Base-by-base conservation (phyloP, 2,113 vertebrate species). In the Budorcas taxicolor region DNA sequence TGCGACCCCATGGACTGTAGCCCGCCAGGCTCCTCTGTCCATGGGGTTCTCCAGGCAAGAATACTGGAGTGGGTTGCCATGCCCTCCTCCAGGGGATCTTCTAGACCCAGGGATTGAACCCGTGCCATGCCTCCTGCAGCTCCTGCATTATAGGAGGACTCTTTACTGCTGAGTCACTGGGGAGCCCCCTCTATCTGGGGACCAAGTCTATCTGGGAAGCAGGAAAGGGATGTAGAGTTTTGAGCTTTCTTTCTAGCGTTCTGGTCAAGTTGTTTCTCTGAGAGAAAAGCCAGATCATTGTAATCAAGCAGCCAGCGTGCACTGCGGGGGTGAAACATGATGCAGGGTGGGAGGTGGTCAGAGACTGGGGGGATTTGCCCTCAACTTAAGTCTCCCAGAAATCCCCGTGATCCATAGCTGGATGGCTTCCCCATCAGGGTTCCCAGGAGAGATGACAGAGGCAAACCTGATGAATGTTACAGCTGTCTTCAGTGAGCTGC, bases 221-320 rank as follows among this genome's bases (percentile, higher is more conserved):
- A 86, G 29, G 31, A 64, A 80, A 40, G 7, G 16, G 21, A n/a
- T 13, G 25, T 6, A 50, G 43, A 40, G 16, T 33, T 31, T 11
- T 3, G 47, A 90, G 11, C 9, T n/a, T 87, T 47, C 80, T 93
- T 58, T 33, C 40, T 57, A 60, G 16, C 14, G 1, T 55, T 90
- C 52, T 86, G 43, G 23, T 36, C 53, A 78, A 43, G 62, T 10
- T 80, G 52, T 64, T 84, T 87, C 67, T 90, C 45, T 58, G 14
- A 76, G 17, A 71, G 50, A 53, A 93, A 87, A 91, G 15, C 36
- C 53, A 88, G 52, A 40, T 4, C 13, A 8, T 40, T n/a, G 27
- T 16, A 74, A 60, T n/a, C 62, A 19, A 25, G 33, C 29, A 67
- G 40, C 47, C 21, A 57, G 50, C 0, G 0, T 0, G 3, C 31